Base-by-base conservation (phyloP, 2,113 vertebrate species). In the Oreotragus oreotragus region DNA sequence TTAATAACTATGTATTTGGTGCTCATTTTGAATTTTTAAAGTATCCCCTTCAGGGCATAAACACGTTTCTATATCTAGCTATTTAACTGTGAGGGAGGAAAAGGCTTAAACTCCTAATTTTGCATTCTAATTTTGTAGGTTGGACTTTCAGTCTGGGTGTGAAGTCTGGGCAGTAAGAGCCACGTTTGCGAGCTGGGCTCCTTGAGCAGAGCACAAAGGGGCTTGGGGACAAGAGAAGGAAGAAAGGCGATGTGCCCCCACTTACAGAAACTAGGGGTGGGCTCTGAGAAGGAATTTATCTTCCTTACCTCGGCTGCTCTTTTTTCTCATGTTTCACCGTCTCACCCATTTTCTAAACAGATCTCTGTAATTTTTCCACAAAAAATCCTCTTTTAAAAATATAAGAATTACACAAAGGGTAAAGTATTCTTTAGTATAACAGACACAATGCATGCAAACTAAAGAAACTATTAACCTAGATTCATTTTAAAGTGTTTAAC, bases 1-100 rank as follows among this genome's bases (percentile, higher is more conserved):
- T 96, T 95, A 96, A 94, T 97, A 97, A 94, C 85, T 85, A 86
- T 10, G 96, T 90, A 90, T 81, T 92, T 90, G 76, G 27, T 88
- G 28, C 14, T 97, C 21, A 1, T 83, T 96, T 95, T 21, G 88
- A 86, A 77, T n/a, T 53, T 92, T 87, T 79, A 47, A 92, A 90
- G 28, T 70, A 85, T 83, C 3, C 30, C 66, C 77, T 95, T 85
- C 39, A 47, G 80, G 88, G 77, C 12, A 96, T 79, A 83, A 81
- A 92, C 36, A 33, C 5, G 91, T 96, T 96, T 94, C 60, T 92
- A 7, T 66, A 91, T 87, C 49, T 87, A 85, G 7, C 27, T 73
- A 70, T 90, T 93, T 70, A 88, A 96, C 87, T 95, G 27, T 27
- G 49, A 90, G 13, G 28, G 62, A 88, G 77, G 43, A 13, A 93